Base-by-base conservation (phyloP, 2,888 invertebrate genomes). In the Acleris cristana region DNA sequence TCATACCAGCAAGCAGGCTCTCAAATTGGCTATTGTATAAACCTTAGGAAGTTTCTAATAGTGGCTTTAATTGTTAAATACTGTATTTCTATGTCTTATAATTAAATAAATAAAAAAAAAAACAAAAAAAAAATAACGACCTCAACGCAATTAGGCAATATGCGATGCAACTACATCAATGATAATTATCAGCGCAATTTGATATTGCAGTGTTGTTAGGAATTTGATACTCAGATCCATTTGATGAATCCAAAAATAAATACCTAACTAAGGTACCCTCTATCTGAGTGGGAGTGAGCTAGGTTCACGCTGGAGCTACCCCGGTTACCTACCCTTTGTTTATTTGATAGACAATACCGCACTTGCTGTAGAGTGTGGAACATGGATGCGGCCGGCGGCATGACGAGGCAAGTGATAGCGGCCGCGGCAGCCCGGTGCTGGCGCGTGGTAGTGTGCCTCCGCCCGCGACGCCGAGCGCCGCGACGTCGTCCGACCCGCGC, bases 401-500 rank as follows among this genome's bases (percentile, higher is more conserved):
- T 64, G 65, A 60, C 64, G 69, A 64, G 53, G 69, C 64, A 64
- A 71, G 70, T 69, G 75, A 74, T 76, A 75, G 73, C 74, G 61
- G 69, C 69, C 66, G 69, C 61, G 68, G 59, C 62, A 68, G 57
- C 60, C 57, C 64, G 48, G 48, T 34, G 64, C 63, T 63, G 55
- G 69, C 65, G 67, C 40, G 69, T 48, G 48, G 74, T 82, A 90
- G 90, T 90, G 72, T 79, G 82, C 77, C 76, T 75, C 80, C 74
- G 78, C 76, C 77, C 84, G 81, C 87, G 86, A 85, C 81, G 83
- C 78, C 71, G 87, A 84, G 75, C 84, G 84, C 84, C 82, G 77
- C 70, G 65, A 64, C 63, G 60, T 26, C n/a, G 30, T 8, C 48
- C 65, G 65, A 55, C 44, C 60, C 26, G 26, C 57, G 40, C 62